A percentile compares a stretch with the other conserved stretches of the same genome.
phyloP scores from a whole-genome alignment of 2,797 vertebrate genomes.

The Hybognathus amarus region DNA sequence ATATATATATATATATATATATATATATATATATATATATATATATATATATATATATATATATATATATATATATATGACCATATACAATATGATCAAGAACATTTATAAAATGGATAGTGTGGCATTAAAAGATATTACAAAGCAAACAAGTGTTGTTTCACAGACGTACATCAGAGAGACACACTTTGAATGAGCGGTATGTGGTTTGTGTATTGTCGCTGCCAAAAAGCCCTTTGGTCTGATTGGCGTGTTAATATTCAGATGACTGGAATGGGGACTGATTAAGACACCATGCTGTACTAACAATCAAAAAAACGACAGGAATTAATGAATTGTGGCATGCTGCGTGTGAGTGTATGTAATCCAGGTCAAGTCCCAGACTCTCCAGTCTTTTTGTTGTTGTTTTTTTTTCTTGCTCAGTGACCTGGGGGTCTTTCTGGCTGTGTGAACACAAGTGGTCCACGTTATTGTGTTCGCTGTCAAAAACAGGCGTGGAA shows the following conservation, averaged over 20 bases:
- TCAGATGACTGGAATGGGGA: conserved; percentile 50
- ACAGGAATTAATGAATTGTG: conserved; percentile 52
- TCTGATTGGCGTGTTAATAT: conserved; percentile 55
- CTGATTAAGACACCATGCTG: conserved; percentile 58
- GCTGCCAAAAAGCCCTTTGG: conserved; percentile 42
- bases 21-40: neutral
- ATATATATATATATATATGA: neutral
- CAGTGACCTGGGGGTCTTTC: conserved; percentile 49
- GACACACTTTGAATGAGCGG: conserved; percentile 3
- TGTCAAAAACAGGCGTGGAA: conserved; percentile 52
- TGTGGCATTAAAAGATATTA: neutral
- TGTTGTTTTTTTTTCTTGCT: conserved; percentile 31
- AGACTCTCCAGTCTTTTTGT: conserved; percentile 52
- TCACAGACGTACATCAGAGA: conserved; percentile 8
- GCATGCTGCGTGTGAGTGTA: conserved; percentile 48
- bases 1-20: neutral
- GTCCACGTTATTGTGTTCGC: conserved; percentile 45
- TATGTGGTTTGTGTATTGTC: conserved; percentile 39
- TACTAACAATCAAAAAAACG: conserved; percentile 50
- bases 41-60: neutral
- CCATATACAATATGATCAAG: neutral
- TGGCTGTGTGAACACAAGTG: conserved; percentile 51
- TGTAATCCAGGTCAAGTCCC: conserved; percentile 62
- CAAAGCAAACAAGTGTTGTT: neutral
- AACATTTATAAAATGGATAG: neutral